Evolutionary conservation across 2,113 vertebrate species (phyloP), one percentile per base, ranked within the genome.

Genomic region (Acrocephalus arundinaceus): DNA sequence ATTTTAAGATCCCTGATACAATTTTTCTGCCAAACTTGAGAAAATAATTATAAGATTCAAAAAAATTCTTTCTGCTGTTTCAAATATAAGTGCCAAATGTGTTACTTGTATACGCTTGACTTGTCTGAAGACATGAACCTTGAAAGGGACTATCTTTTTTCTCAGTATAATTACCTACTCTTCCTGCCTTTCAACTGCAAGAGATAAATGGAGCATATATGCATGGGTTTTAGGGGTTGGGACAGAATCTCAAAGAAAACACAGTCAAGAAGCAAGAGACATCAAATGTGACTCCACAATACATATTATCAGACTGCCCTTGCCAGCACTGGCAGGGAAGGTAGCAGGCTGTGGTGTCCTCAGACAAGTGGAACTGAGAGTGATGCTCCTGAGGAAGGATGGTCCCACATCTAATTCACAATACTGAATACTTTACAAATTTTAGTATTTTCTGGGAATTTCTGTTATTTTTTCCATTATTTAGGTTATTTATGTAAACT

Each of bases 21-120:
- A 94, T 96, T 92, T 96, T 93, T 96, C 79, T 96, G 89, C 74
- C 91, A 96, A 96, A 95, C 71, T 89, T 94, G 89, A 96, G 62
- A 95, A 89, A 96, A 94, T 93, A 95, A 96, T 95, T 87, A 57
- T 85, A 94, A 97, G 95, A 94, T 91, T 86, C 58, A 95, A 94
- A 94, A 93, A 93, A 96, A 93, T 51, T 92, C 71, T 79, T 87
- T 85, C 93, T 90, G 55, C 87, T 85, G 31, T 93, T 97, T 95
- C 85, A 85, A 85, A 81, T 91, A 6, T 76, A 96, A 94, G 59
- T 79, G 92, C n/a, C 74, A 92, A 95, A 77, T 52, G 58, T 57
- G 61, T 86, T 63, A 27, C 80, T 97, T 89, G 66, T 80, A 66
- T 87, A 90, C 43, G 74, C 93, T 91, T 96, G 83, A 89, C 68